phyloP scores from a whole-genome alignment of 2,888 invertebrate genomes.

The Drosophila anomalipes region DNA sequence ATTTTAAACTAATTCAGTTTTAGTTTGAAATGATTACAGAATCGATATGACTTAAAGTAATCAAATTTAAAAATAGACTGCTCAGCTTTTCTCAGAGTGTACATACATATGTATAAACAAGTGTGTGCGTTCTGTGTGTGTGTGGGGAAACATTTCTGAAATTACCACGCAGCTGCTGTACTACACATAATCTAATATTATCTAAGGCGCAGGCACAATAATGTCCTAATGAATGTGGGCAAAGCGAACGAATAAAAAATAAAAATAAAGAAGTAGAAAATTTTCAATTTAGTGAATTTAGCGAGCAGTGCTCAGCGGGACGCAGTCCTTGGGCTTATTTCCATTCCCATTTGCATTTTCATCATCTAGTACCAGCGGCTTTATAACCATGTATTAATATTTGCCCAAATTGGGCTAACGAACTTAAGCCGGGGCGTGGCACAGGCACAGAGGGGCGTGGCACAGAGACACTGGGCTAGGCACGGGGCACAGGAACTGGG shows the following conservation, averaged over 20 bases:
- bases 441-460: slow-evolving; percentile 22
- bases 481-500: neutral
- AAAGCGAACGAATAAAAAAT: slow-evolving; percentile 22
- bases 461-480: neutral
- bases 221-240: slow-evolving; percentile 74
- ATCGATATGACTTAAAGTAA: neutral
- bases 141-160: slow-evolving; percentile 18
- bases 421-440: slow-evolving; percentile 67
- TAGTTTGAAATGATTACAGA: neutral
- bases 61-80: neutral
- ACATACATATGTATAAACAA: neutral
- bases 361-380: slow-evolving; percentile 54
- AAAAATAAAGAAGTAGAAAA: slow-evolving; percentile 38
- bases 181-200: slow-evolving; percentile 76
- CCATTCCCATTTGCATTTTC: slow-evolving; percentile 45
- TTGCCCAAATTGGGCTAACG: slow-evolving; percentile 79
- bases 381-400: slow-evolving; percentile 78
- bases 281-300: slow-evolving; percentile 65
- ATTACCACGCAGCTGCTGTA: slow-evolving; percentile 31
- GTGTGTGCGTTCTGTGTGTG: slow-evolving; percentile 1
- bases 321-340: slow-evolving; percentile 12
- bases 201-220: slow-evolving; percentile 67
- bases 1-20: neutral
- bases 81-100: neutral
- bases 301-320: slow-evolving; percentile 12